Evolutionary conservation across 2,113 vertebrate genomes (phyloP).

Genomic region (Drymodes brunneopygia): DNA sequence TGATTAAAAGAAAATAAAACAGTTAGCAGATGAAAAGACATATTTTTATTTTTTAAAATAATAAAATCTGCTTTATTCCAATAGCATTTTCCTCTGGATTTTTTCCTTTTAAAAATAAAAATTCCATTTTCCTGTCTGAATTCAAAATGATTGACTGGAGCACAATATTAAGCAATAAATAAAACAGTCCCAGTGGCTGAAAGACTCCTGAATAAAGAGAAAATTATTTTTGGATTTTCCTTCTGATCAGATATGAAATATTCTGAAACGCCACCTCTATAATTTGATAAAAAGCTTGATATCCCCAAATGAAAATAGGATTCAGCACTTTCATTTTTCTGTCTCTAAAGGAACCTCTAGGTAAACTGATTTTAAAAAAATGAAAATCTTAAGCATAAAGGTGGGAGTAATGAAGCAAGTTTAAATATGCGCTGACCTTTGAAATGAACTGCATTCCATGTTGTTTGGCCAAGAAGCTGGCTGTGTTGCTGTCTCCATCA

Average conservation of each 20-base stretch:
- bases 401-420: conserved; percentile 81
- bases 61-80: conserved; percentile 58
- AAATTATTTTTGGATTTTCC: conserved; percentile 81
- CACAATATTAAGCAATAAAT: conserved; percentile 79
- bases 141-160: conserved; percentile 77
- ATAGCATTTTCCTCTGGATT: conserved; percentile 57
- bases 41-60: conserved; percentile 57
- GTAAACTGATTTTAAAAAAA: conserved; percentile 80
- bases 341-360: conserved; percentile 77
- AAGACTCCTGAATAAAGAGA: conserved; percentile 79
- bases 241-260: conserved; percentile 91
- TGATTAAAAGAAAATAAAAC: conserved; percentile 32
- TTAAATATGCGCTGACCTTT: conserved; percentile 91
- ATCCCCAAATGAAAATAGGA: conserved; percentile 88
- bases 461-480: conserved; percentile 80
- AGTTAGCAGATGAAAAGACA: background rate
- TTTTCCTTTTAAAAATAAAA: conserved; percentile 70
- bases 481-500: conserved; percentile 79
- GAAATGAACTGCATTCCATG: conserved; percentile 87
- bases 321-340: conserved; percentile 89
- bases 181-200: conserved; percentile 72
- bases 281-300: conserved; percentile 93
- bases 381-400: conserved; percentile 80
- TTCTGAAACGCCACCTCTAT: conserved; percentile 85
- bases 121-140: conserved; percentile 74